These are phyloP conservation scores for Lophius piscatorius DNA, from an alignment of 2,113 vertebrate species.

Conservation along the genomic window DNA sequence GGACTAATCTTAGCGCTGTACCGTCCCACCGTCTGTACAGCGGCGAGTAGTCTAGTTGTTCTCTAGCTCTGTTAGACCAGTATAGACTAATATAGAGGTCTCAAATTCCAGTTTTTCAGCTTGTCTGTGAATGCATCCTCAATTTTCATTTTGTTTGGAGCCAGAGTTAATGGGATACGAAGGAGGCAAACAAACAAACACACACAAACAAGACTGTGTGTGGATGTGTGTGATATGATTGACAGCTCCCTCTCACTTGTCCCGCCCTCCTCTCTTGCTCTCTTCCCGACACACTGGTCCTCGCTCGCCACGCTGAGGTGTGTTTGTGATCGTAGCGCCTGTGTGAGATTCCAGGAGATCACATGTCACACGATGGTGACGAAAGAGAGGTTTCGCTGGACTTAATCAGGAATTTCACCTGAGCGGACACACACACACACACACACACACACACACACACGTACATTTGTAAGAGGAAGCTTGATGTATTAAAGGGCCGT, in stretches of 20 bases:
- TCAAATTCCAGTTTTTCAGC: slow-evolving; percentile 70
- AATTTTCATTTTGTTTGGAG: slow-evolving; percentile 13
- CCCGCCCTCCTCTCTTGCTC: slow-evolving; percentile 8
- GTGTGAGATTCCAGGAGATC: slow-evolving; percentile 80
- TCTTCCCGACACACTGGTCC: slow-evolving; percentile 28
- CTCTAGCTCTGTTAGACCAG: slow-evolving; percentile 79
- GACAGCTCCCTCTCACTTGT: slow-evolving; percentile 54
- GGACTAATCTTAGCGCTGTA: slow-evolving; percentile 84
- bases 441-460: slow-evolving; percentile 25
- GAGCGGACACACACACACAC: slow-evolving; percentile 11
- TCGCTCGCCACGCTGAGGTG: slow-evolving; percentile 49
- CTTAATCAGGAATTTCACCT: slow-evolving; percentile 64
- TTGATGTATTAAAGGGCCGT: too few relatives aligned
- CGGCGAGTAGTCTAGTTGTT: slow-evolving; percentile 81
- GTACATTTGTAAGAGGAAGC: too few relatives aligned
- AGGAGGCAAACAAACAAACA: slow-evolving; percentile 57
- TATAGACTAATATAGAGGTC: slow-evolving; percentile 83
- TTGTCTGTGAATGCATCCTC: slow-evolving; percentile 69
- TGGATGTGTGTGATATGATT: slow-evolving; percentile 50
- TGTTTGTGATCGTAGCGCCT: slow-evolving; percentile 74
- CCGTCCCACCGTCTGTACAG: slow-evolving; percentile 81
- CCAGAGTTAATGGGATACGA: background rate
- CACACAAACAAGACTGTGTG: slow-evolving; percentile 53
- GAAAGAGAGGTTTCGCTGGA: slow-evolving; percentile 59
- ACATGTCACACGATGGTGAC: slow-evolving; percentile 75